Base-by-base conservation (phyloP, 1,140 invertebrate species). In the Drosophila sturtevanti region DNA sequence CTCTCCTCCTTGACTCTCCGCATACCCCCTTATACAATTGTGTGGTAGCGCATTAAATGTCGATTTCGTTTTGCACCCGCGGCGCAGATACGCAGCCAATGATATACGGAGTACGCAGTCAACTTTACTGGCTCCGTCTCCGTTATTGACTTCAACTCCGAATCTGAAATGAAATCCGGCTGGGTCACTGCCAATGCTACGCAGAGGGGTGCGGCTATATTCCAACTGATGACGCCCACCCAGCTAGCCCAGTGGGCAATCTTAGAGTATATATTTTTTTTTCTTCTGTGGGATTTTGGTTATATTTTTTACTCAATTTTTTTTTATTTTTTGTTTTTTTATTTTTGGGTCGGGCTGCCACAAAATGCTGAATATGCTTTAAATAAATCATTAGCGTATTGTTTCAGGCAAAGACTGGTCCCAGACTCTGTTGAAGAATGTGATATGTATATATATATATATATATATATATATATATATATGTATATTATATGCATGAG, bases 11-110 rank as follows among this genome's bases (percentile, higher is more conserved):
- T n/a, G 41, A 5, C 34, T 41, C 31, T 12, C 64, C 37, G 14
- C 52, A 14, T 3, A 18, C 38, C 37, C 54, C 74, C 52, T 22
- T 44, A 37, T 63, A 69, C 21, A 56, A 66, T 77, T 86, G 69
- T 89, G 77, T 89, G 84, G 84, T 89, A 89, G 84, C 84, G 72
- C 79, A 89, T 89, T 89, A 87, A 89, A 89, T 89, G 85, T 89
- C 84, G 84, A 89, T 89, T 89, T 89, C 72, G 74, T 87, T 89
- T 89, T 80, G 63, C 85, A 74, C 85, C 80, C 76, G 77, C 78
- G 84, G 84, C 79, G 41, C 72, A 77, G 82, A 89, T 89, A 87
- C 84, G 84, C 79, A 87, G 55, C 71, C 59, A 54, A 44, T 72
- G 79, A 89, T 82, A 89, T 68, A 86, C 48, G 68, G 72, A 73